Base-by-base conservation (phyloP, 2,888 invertebrate species). In the Sylvicola cinctus region DNA sequence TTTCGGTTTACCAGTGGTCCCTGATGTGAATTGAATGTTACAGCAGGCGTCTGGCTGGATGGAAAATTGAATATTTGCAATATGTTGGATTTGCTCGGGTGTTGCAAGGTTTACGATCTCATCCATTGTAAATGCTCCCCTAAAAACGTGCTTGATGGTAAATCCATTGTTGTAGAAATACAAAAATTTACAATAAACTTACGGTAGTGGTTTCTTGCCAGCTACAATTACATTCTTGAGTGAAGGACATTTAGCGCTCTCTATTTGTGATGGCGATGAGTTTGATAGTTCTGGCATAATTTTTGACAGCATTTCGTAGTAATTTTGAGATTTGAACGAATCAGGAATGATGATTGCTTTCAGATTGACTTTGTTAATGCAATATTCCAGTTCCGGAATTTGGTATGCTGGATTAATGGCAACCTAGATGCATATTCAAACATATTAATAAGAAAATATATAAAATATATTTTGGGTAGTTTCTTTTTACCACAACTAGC, bases 21-120 rank as follows among this genome's bases (percentile, higher is more conserved):
- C 63, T 6, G 87, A 88, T 4, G 87, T 87, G 47, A 85, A 81
- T 51, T 83, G 74, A 43, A 91, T 77, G 48, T 80, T 74, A 41
- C 68, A 68, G 3, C 76, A 71, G 35, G 75, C 72, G 46, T 75
- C 70, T 11, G 77, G 69, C 33, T 70, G 68, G 4, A 84, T 60
- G 11, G 7, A 25, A 8, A 8, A 11, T 25, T 25, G 25, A 25
- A 8, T 25, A 25, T 25, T 8, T 25, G 7, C 11, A 25, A 25
- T 25, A 11, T 11, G 25, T 8, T 25, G 7, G 8, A 25, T 11
- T 8, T 25, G 8, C 7, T 25, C 25, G 7, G 11, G 7, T 8
- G 25, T 25, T 25, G 25, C 25, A 25, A 25, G 7, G 7, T 7
- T 8, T 25, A 11, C 7, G 7, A 25, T 8, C 11, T 25, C 25